Percentiles rank a stretch among this genome's conserved stretches.
phyloP scores from a whole-genome alignment of 2,113 vertebrate genomes.

The Salvator merianae region DNA sequence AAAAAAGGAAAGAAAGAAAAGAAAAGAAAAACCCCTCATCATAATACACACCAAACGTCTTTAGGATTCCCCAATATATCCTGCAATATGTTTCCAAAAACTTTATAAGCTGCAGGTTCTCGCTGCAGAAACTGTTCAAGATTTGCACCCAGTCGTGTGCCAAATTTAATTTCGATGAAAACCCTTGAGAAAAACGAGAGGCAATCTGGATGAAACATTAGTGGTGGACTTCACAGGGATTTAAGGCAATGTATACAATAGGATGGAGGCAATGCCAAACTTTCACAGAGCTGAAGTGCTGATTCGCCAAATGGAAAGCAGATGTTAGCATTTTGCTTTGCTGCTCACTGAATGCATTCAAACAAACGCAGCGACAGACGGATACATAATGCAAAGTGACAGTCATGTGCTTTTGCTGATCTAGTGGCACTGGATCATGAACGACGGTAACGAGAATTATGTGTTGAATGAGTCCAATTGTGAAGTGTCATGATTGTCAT shows the following conservation, averaged over 20 bases:
- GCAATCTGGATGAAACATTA: slow-evolving; percentile 56
- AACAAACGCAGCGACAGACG: slow-evolving; percentile 13
- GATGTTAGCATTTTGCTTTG: slow-evolving; percentile 48
- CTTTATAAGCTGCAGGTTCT: slow-evolving; percentile 32
- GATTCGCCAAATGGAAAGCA: slow-evolving; percentile 62
- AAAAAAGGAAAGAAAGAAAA: too few species aligned
- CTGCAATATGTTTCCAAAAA: slow-evolving; percentile 47
- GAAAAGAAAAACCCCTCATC: background rate
- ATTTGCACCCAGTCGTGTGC: slow-evolving; percentile 42
- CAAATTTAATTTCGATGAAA: slow-evolving; percentile 61
- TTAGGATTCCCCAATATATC: slow-evolving; percentile 33
- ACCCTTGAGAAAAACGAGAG: slow-evolving; percentile 55
- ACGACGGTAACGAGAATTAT: background rate
- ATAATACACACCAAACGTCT: background rate
- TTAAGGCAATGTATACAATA: slow-evolving; percentile 35
- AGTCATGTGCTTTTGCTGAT: background rate
- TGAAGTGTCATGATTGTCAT: background rate
- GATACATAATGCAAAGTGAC: slow-evolving; percentile 27
- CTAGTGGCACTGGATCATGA: background rate
- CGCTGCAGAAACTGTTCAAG: slow-evolving; percentile 49
- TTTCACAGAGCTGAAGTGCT: slow-evolving; percentile 36
- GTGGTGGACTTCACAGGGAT: slow-evolving; percentile 58
- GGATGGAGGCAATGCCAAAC: slow-evolving; percentile 46
- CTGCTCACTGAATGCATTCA: slow-evolving; percentile 19
- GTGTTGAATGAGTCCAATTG: background rate